Conservation (phyloP, 1,140 invertebrate species). For the Gyrodactylus bullatarudis region DNA sequence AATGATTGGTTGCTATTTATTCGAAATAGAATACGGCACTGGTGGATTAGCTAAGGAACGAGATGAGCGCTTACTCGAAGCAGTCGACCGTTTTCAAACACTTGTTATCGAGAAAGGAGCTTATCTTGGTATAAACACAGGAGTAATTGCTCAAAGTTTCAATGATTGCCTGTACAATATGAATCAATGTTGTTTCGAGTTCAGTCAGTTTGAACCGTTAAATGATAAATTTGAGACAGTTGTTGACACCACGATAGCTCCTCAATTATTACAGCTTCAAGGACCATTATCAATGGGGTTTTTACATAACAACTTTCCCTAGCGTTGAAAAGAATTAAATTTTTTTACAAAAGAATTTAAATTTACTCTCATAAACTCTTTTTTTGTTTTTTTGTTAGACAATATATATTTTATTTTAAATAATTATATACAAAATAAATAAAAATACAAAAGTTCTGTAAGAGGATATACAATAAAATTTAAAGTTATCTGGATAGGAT, state of each 20-base stretch:
- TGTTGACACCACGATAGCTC: neutral
- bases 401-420: too few relatives aligned
- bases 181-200: neutral
- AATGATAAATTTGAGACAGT: neutral
- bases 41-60: neutral
- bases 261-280: neutral
- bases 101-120: neutral
- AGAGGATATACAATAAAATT: too few relatives aligned
- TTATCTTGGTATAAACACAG: neutral
- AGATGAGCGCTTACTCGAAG: neutral
- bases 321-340: too few relatives aligned
- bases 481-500: too few relatives aligned
- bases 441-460: too few relatives aligned
- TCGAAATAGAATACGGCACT: neutral
- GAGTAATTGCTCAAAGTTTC: neutral
- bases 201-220: neutral
- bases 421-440: too few relatives aligned
- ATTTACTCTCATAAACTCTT: too few relatives aligned
- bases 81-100: neutral
- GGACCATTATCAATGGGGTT: neutral
- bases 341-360: too few relatives aligned
- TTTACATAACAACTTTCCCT: neutral
- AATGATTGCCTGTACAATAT: neutral
- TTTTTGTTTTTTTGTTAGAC: too few relatives aligned
- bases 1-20: neutral